Evolutionary conservation across 2,797 vertebrate species (phyloP).

Genomic region (Pseudomugil tenellus): DNA sequence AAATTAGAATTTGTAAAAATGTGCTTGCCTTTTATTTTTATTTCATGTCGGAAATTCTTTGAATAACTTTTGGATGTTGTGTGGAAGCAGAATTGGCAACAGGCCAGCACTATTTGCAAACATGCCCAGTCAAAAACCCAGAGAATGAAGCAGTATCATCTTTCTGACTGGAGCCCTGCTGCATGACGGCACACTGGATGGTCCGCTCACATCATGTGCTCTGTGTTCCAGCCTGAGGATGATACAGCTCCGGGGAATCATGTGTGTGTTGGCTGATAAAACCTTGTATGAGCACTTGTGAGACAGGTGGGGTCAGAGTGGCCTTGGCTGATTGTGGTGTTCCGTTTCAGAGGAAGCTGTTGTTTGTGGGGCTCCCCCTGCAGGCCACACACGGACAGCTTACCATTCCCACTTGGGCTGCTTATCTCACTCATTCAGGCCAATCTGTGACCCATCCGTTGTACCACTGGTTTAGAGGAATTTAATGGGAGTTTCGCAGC

Average conservation of each 20-base stretch:
- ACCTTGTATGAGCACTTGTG: constrained; percentile 1
- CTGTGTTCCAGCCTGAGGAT: constrained; percentile 14
- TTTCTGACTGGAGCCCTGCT: constrained; percentile 36
- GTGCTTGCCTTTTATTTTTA: background rate
- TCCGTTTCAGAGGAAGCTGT: constrained; percentile 39
- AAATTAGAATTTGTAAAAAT: constrained; percentile 72
- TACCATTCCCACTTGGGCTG: rapidly evolving
- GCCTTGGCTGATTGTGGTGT: constrained; percentile 63
- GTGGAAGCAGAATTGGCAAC: background rate
- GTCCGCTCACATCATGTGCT: constrained; percentile 22
- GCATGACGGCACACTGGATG: background rate
- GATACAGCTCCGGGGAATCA: constrained; percentile 41
- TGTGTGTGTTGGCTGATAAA: constrained; percentile 54
- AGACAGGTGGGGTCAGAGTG: constrained; percentile 58
- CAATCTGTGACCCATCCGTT: constrained; percentile 11
- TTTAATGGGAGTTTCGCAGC: background rate
- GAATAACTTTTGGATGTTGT: background rate
- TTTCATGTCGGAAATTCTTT: background rate
- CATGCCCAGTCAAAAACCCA: background rate
- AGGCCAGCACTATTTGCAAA: background rate
- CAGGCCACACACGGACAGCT: constrained; percentile 6
- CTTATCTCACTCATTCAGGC: constrained; percentile 3
- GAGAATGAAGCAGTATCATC: too few relatives aligned
- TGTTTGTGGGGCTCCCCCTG: constrained; percentile 46
- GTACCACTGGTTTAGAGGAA: constrained; percentile 17